Percentiles rank a stretch among this genome's conserved stretches.
Evolutionary conservation across 2,888 invertebrate species (phyloP).

Genomic region (Caradrina kadenii): DNA sequence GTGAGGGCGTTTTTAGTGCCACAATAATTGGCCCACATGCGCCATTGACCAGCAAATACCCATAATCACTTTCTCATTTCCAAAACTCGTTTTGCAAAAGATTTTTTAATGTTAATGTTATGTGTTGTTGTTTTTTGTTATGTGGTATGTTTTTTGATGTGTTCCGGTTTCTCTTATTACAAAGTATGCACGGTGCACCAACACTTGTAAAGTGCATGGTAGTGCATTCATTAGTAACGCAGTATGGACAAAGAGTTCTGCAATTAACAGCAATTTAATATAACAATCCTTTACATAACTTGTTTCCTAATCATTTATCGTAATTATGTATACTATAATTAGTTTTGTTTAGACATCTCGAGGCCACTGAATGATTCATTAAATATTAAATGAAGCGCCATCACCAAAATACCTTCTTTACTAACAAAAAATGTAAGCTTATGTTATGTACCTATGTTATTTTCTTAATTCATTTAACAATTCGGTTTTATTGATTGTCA

Average conservation of each 20-base stretch:
- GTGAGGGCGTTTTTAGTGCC: background rate
- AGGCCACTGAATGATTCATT: constrained; percentile 40
- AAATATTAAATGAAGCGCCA: constrained; percentile 24
- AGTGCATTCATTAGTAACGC: constrained; percentile 1
- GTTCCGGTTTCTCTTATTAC: background rate
- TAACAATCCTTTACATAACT: constrained; percentile 20
- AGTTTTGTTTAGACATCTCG: constrained; percentile 38
- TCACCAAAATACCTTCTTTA: constrained; percentile 43
- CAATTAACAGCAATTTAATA: constrained; percentile 38
- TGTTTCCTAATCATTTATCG: constrained; percentile 13
- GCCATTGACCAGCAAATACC: background rate
- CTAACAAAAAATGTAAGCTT: constrained; percentile 19
- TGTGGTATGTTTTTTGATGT: too few species aligned
- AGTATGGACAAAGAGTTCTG: constrained; percentile 29
- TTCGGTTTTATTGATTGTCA: background rate
- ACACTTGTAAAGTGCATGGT: constrained; percentile 20
- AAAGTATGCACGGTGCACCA: background rate
- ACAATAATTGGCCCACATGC: background rate
- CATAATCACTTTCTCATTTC: background rate
- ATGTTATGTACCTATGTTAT: constrained; percentile 41
- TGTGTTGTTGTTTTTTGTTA: too few species aligned
- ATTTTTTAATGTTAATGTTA: background rate
- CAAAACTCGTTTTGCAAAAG: too few species aligned
- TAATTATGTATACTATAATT: constrained; percentile 27
- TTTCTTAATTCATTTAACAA: constrained; percentile 35